Evolutionary conservation across 2,797 vertebrate species (phyloP).

Genomic region (Bucorvus abyssinicus): DNA sequence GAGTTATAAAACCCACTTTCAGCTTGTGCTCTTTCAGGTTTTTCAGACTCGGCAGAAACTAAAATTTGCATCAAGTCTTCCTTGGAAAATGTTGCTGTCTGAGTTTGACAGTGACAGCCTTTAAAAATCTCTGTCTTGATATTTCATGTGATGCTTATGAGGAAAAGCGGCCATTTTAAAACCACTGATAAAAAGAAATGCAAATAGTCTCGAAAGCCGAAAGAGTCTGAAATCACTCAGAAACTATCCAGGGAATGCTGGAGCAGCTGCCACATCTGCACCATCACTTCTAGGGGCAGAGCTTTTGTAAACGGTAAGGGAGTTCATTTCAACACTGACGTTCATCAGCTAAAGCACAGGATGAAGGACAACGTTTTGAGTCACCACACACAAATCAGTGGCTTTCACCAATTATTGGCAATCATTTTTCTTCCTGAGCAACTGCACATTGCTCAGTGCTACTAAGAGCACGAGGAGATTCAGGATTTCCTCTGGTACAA

Average conservation of each 20-base stretch:
- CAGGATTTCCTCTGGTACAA: background rate
- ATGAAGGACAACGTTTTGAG: background rate
- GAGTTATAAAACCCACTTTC: background rate
- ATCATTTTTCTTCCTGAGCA: background rate
- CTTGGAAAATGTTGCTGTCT: background rate
- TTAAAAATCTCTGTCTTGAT: background rate
- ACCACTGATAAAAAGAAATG: background rate
- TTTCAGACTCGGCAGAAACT: background rate
- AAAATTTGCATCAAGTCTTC: background rate
- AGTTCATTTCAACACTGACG: background rate
- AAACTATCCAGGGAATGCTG: slow-evolving; percentile 31
- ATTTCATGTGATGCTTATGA: background rate
- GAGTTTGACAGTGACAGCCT: background rate
- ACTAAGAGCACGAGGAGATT: background rate
- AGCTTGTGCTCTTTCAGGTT: background rate
- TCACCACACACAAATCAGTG: background rate
- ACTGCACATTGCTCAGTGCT: background rate
- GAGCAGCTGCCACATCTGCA: slow-evolving; percentile 22
- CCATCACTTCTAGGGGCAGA: background rate
- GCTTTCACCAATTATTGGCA: background rate
- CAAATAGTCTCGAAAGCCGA: background rate
- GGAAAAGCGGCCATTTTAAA: slow-evolving; percentile 42
- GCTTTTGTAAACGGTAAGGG: background rate
- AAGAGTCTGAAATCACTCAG: slow-evolving; percentile 50
- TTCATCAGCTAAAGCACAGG: background rate